Conservation (phyloP, 2,888 invertebrate species). For the Chymomyza fuscimana region DNA sequence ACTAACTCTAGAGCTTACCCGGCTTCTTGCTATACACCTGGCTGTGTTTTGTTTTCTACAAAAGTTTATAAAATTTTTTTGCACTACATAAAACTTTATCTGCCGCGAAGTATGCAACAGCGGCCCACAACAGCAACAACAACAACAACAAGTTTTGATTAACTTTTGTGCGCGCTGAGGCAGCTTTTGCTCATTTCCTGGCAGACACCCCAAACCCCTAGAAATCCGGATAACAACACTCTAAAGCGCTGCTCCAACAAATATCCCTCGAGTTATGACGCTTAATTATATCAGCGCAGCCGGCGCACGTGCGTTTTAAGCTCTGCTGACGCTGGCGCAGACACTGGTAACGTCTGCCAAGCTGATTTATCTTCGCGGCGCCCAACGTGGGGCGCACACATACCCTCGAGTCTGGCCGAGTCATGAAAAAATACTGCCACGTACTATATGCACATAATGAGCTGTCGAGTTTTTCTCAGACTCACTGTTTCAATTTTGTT, state of each 20-base stretch:
- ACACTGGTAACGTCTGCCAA: neutral
- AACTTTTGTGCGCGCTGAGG: slow-evolving; percentile 52
- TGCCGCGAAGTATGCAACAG: slow-evolving; percentile 30
- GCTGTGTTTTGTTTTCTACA: slow-evolving; percentile 35
- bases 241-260: slow-evolving; percentile 37
- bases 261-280: slow-evolving; percentile 69
- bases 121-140: slow-evolving; percentile 22
- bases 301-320: slow-evolving; percentile 63
- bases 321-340: slow-evolving; percentile 43
- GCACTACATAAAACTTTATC: slow-evolving; percentile 63
- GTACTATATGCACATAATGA: slow-evolving; percentile 47
- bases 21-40: slow-evolving; percentile 6
- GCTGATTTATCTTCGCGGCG: neutral
- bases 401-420: neutral
- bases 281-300: slow-evolving; percentile 61
- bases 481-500: neutral
- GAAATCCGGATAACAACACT: neutral
- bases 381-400: neutral
- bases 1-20: neutral
- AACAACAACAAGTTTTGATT: slow-evolving; percentile 49
- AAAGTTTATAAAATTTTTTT: slow-evolving; percentile 51
- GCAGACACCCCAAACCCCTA: slow-evolving; percentile 1
- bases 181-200: slow-evolving; percentile 62
- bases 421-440: neutral
- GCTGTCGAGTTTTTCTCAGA: slow-evolving; percentile 18